Conservation (phyloP, 2,113 vertebrate genomes). For the Panthera tigris region DNA sequence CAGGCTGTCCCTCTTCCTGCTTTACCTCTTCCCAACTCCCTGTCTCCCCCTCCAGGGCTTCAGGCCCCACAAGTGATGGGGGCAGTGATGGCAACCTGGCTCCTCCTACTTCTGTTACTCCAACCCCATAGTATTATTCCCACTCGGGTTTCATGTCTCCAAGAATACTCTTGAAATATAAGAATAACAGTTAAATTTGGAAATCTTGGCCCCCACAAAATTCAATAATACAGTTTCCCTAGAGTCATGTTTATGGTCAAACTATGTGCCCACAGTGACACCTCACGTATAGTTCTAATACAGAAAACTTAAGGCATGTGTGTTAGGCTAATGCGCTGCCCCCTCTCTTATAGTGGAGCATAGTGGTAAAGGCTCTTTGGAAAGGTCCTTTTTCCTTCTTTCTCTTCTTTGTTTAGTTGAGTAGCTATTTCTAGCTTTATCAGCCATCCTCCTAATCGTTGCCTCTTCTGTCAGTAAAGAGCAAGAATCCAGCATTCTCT, state of each 20-base stretch:
- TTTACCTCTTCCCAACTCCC: neutral
- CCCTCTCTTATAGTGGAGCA: neutral
- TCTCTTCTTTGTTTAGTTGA: slow-evolving; percentile 48
- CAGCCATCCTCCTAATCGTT: neutral
- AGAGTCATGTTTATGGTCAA: neutral
- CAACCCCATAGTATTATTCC: neutral
- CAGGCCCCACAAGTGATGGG: neutral
- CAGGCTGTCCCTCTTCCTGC: neutral
- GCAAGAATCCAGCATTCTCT: slow-evolving; percentile 38
- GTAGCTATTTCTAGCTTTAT: neutral
- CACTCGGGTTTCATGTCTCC: neutral
- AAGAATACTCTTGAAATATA: neutral
- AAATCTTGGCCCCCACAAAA: neutral
- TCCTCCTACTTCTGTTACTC: neutral
- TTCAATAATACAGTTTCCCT: neutral
- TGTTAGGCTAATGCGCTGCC: neutral
- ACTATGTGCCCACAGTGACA: neutral
- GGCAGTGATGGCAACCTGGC: neutral
- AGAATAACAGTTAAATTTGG: neutral
- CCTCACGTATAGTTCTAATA: neutral
- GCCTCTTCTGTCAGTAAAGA: neutral
- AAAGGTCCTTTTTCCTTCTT: neutral
- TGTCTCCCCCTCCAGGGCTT: too few species aligned
- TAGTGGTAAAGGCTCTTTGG: neutral
- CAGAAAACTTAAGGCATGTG: neutral